These are phyloP conservation scores for Sebastes diaconus DNA, from an alignment of 2,797 vertebrate species.

Conservation along the genomic window DNA sequence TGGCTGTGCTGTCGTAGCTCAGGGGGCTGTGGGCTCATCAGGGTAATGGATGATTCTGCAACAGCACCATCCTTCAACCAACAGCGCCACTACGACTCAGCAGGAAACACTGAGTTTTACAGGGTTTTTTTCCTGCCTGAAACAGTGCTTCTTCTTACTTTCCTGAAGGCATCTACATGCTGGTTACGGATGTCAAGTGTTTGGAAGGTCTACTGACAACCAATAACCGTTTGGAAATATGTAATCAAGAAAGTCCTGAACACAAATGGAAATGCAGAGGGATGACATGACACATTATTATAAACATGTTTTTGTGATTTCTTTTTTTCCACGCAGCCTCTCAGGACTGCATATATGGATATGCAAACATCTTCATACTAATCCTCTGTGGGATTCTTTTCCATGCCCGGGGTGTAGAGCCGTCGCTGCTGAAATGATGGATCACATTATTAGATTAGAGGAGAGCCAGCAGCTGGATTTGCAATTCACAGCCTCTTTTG, in stretches of 20 bases:
- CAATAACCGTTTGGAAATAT: background rate
- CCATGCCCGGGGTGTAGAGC: conserved; percentile 47
- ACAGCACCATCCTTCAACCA: conserved; percentile 66
- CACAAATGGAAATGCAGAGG: background rate
- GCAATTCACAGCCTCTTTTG: conserved; percentile 73
- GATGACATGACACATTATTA: background rate
- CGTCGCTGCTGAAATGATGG: conserved; percentile 70
- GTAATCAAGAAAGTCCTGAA: background rate
- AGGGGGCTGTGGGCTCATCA: conserved; percentile 72
- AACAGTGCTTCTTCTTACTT: background rate
- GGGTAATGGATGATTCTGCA: conserved; percentile 76
- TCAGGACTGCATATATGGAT: conserved; percentile 33
- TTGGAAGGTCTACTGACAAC: conserved; percentile 17
- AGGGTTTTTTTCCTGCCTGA: background rate
- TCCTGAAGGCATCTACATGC: background rate
- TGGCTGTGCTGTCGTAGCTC: conserved; percentile 72
- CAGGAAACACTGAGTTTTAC: conserved; percentile 27
- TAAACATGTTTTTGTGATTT: conserved; percentile 2
- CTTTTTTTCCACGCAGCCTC: background rate
- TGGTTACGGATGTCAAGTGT: conserved; percentile 31
- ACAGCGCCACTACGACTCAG: conserved; percentile 44
- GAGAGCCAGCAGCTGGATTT: conserved; percentile 67
- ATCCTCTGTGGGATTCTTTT: conserved; percentile 64
- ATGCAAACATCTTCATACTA: conserved; percentile 62
- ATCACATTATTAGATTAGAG: conserved; percentile 79